Base-by-base conservation (phyloP, 2,888 invertebrate genomes). In the Linyphia triangularis region DNA sequence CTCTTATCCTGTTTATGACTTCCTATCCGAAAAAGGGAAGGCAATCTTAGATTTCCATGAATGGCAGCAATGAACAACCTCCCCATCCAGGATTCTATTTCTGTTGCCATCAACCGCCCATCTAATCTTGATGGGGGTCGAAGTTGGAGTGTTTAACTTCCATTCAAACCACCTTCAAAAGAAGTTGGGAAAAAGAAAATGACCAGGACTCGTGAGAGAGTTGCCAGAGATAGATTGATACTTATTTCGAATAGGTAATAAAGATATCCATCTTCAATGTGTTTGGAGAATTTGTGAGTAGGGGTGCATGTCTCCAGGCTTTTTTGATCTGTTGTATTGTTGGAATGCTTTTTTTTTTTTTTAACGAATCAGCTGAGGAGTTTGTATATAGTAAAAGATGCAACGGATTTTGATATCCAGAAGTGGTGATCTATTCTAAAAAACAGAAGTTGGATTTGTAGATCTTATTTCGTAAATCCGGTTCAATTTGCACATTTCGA, bases 1-100 rank as follows among this genome's bases (percentile, higher is more conserved):
- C 30, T 59, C 57, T 73, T 73, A 30, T 30, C 30, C 73, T 10
- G n/a, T 73, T 73, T 73, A 73, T 73, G 73, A 57, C 73, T 73
- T 73, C 73, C 73, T 59, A 19, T 67, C 13, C 70, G 43, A 51
- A 51, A 51, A 51, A 16, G 51, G n/a, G n/a, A 51, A 5, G 43
- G 70, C 43, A 24, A 43, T 57, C 30, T 73, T 26, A 30, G 73
- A 72, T 72, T 72, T 72, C 37, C 70, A 43, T 43, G 26, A 73
- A 73, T 73, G 73, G 57, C 30, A 30, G 57, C 73, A 28, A 73
- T 57, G 57, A 73, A 19, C 73, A 70, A 43, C 70, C 70, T 51
- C n/a, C n/a, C 51, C 51, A 51, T 9, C 51, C 40, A 40, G 16
- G 40, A 16, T 51, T 51, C 16, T n/a, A 51, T n/a, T 51, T 33